Evolutionary conservation across 2,797 vertebrate species (phyloP).

Genomic region (Podargus strigoides): DNA sequence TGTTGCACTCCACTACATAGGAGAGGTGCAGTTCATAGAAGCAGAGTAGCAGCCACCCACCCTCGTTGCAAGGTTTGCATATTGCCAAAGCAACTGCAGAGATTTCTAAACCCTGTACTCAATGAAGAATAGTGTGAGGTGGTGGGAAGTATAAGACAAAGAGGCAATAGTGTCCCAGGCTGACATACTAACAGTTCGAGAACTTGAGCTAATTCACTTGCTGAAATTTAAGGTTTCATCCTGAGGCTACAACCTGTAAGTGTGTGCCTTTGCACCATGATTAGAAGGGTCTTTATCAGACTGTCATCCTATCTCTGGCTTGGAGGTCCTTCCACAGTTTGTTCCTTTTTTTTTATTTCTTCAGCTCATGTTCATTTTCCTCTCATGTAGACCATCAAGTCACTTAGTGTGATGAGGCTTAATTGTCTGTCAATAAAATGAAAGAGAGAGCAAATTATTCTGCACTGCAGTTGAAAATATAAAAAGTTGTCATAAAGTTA

Average conservation of each 20-base stretch:
- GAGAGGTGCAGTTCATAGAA: rapidly evolving
- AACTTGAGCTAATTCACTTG: rapidly evolving
- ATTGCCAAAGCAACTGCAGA: not conserved
- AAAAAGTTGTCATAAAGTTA: not conserved
- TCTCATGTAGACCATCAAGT: not conserved
- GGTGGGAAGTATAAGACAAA: not conserved
- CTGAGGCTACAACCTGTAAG: not conserved
- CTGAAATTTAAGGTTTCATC: not conserved
- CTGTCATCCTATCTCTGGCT: not conserved
- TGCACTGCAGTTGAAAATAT: not conserved
- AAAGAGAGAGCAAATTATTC: not conserved
- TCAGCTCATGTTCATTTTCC: not conserved
- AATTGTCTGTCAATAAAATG: not conserved
- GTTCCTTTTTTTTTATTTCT: not conserved
- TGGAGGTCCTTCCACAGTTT: not conserved
- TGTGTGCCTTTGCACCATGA: not conserved
- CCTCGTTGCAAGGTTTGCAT: not conserved
- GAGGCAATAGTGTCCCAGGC: not conserved
- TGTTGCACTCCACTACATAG: not conserved
- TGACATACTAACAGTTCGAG: not conserved
- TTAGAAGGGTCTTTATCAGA: not conserved
- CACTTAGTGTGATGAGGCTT: not conserved
- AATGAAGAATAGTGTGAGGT: rapidly evolving
- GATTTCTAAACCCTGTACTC: not conserved
- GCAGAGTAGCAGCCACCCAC: not conserved